A percentile compares a stretch with the other conserved stretches of the same genome.
These are phyloP conservation scores for Oryctes rhinoceros DNA, from an alignment of 1,140 invertebrate species.

Conservation along the genomic window DNA sequence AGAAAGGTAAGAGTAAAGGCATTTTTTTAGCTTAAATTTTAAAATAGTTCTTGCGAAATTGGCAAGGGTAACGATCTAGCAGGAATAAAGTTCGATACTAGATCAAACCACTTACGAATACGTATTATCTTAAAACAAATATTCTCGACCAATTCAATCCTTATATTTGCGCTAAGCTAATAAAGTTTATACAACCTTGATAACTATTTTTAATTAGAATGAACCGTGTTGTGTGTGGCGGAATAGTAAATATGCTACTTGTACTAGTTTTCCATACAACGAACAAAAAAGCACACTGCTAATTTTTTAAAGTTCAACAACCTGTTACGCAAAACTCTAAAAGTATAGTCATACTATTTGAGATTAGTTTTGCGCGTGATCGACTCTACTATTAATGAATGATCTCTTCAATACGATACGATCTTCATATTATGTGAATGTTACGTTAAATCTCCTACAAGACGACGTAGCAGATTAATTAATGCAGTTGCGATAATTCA, in stretches of 20 bases:
- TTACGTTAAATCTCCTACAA: too few species aligned
- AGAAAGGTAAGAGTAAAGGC: neutral
- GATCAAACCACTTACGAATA: neutral
- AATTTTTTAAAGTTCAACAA: conserved; percentile 23
- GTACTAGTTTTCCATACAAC: neutral
- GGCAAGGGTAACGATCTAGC: neutral
- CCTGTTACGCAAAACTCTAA: conserved; percentile 9
- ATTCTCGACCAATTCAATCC: neutral
- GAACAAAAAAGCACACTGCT: neutral
- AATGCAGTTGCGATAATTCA: too few species aligned
- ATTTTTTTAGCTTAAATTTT: neutral
- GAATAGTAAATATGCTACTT: neutral
- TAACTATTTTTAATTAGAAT: neutral
- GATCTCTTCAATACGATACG: too few species aligned
- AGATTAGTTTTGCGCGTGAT: too few species aligned
- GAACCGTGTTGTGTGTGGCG: too few species aligned
- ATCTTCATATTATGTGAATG: too few species aligned
- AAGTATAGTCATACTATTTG: neutral
- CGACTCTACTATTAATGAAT: too few species aligned
- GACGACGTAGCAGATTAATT: too few species aligned
- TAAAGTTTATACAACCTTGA: neutral
- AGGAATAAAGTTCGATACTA: neutral
- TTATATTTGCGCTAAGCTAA: neutral
- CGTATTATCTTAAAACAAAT: neutral
- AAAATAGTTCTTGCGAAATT: neutral